Conservation (phyloP, 2,797 vertebrate genomes). For the Phalloptychus januarius region DNA sequence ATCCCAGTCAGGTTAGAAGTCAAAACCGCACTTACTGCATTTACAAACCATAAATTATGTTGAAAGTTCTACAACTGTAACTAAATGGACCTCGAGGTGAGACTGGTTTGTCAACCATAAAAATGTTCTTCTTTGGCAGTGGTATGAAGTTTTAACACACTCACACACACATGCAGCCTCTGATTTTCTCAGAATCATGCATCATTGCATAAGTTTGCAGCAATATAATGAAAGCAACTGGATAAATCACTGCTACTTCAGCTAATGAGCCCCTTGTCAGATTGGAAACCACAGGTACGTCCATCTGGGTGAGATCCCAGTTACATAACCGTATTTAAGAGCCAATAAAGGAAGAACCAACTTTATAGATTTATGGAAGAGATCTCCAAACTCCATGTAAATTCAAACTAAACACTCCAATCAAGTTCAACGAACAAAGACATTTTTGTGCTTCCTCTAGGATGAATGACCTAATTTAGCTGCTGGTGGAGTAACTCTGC, state of each 20-base stretch:
- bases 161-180: background rate
- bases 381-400: slow-evolving; percentile 46
- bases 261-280: slow-evolving; percentile 54
- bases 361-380: slow-evolving; percentile 41
- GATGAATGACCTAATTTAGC: slow-evolving; percentile 81
- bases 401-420: slow-evolving; percentile 57
- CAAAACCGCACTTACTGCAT: background rate
- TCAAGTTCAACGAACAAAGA: slow-evolving; percentile 65
- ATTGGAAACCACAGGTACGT: slow-evolving; percentile 62
- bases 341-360: slow-evolving; percentile 49
- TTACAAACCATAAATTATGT: slow-evolving; percentile 1
- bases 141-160: slow-evolving; percentile 3
- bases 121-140: slow-evolving; percentile 4
- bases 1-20: background rate
- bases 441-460: slow-evolving; percentile 73
- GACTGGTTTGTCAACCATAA: slow-evolving; percentile 32
- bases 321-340: slow-evolving; percentile 68
- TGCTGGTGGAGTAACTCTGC: slow-evolving; percentile 54
- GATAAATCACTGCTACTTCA: slow-evolving; percentile 60
- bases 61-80: slow-evolving; percentile 10
- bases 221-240: slow-evolving; percentile 29
- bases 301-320: slow-evolving; percentile 43
- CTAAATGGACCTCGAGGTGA: slow-evolving; percentile 18
- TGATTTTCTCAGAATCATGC: slow-evolving; percentile 4
- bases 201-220: slow-evolving; percentile 41